Conservation (phyloP, 2,797 vertebrate genomes). For the Carcharodon carcharias region DNA sequence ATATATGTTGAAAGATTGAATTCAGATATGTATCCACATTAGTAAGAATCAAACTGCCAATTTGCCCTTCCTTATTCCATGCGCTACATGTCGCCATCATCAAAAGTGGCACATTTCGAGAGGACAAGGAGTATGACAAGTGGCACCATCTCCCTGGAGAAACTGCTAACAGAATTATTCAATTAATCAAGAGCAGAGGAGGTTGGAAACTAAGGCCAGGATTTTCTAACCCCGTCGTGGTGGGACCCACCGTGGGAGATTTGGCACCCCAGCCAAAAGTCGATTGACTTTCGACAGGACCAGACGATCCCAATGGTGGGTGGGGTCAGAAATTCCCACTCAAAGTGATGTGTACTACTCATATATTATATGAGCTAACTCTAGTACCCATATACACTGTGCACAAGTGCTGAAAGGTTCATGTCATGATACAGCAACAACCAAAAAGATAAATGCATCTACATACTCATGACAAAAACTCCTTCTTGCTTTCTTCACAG, state of each 20-base stretch:
- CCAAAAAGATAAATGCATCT: not conserved
- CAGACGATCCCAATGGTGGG: too few species aligned
- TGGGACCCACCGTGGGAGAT: too few species aligned
- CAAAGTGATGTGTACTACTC: not conserved
- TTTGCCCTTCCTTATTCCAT: not conserved
- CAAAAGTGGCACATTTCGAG: not conserved
- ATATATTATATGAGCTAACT: not conserved
- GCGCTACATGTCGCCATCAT: not conserved
- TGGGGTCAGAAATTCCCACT: too few species aligned
- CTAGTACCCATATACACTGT: not conserved
- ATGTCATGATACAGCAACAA: not conserved
- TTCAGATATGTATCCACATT: too few species aligned
- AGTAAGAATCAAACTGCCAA: not conserved
- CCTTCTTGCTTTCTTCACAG: not conserved
- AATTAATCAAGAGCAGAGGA: not conserved
- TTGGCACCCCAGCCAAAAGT: too few species aligned
- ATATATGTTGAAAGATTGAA: too few species aligned
- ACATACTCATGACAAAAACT: not conserved
- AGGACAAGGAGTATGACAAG: not conserved
- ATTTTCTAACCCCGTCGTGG: too few species aligned
- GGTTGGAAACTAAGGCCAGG: not conserved
- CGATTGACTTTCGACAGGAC: too few species aligned
- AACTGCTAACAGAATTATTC: not conserved
- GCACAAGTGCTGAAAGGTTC: not conserved
- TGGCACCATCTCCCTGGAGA: not conserved